These are phyloP conservation scores for Engystomops pustulosus DNA, from an alignment of 2,113 vertebrate genomes.

Conservation along the genomic window DNA sequence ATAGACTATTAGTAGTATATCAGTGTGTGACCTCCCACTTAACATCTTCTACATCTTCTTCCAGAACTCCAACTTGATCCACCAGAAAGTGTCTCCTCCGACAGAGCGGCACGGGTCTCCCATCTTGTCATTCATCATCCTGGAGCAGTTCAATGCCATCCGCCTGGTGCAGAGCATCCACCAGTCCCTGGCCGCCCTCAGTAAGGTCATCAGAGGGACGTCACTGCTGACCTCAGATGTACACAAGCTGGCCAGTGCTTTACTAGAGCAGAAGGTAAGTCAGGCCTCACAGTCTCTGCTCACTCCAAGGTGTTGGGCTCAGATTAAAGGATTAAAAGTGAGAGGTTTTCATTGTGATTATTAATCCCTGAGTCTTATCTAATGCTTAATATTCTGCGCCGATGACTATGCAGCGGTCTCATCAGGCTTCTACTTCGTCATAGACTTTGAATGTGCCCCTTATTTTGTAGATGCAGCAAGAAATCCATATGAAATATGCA, in stretches of 20 bases:
- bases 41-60: slow-evolving; percentile 14
- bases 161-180: slow-evolving; percentile 91
- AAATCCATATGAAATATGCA: too few species aligned
- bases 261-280: slow-evolving; percentile 94
- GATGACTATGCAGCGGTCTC: too few species aligned
- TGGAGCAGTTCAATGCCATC: slow-evolving; percentile 91
- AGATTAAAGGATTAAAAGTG: too few species aligned
- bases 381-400: too few species aligned
- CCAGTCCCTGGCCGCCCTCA: slow-evolving; percentile 93
- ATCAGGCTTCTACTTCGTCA: too few species aligned
- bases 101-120: slow-evolving; percentile 85
- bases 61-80: slow-evolving; percentile 92
- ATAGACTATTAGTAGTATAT: too few species aligned
- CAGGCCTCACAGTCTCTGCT: not conserved
- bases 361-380: too few species aligned
- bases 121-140: slow-evolving; percentile 83
- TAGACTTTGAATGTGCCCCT: too few species aligned
- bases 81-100: slow-evolving; percentile 88
- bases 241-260: slow-evolving; percentile 86
- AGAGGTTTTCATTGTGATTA: too few species aligned
- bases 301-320: not conserved
- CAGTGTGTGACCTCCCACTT: not conserved
- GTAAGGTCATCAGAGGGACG: slow-evolving; percentile 94
- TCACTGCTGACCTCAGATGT: slow-evolving; percentile 87
- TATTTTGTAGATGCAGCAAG: too few species aligned